These are phyloP conservation scores for Macrophya alboannulata DNA, from an alignment of 2,888 invertebrate genomes.

Conservation along the genomic window DNA sequence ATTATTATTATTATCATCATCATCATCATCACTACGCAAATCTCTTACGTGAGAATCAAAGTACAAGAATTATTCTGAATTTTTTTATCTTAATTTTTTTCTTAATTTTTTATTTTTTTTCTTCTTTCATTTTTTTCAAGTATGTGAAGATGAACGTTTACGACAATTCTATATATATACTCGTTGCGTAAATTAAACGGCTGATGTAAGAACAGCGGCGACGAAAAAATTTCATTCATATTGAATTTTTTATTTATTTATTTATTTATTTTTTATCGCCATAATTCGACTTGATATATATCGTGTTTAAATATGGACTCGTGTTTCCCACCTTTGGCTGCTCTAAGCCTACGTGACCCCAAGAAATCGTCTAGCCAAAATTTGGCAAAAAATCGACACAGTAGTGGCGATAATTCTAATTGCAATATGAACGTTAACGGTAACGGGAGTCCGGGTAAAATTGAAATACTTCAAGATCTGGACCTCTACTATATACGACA, in stretches of 20 bases:
- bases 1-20: too few relatives aligned
- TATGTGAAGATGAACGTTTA: too few relatives aligned
- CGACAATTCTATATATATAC: too few relatives aligned
- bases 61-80: too few relatives aligned
- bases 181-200: too few relatives aligned
- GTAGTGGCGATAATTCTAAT: slow-evolving; percentile 69
- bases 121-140: too few relatives aligned
- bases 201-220: too few relatives aligned
- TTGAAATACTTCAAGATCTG: slow-evolving; percentile 81
- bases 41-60: too few relatives aligned
- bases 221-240: too few relatives aligned
- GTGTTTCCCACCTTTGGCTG: slow-evolving; percentile 81
- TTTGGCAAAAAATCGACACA: slow-evolving; percentile 72
- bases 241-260: neutral
- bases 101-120: too few relatives aligned
- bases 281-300: neutral
- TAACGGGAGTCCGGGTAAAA: slow-evolving; percentile 75
- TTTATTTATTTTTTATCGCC: neutral
- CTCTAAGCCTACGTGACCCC: slow-evolving; percentile 78
- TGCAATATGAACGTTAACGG: slow-evolving; percentile 57
- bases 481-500: slow-evolving; percentile 82
- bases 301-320: slow-evolving; percentile 79
- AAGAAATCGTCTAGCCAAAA: slow-evolving; percentile 68
- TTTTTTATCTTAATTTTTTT: too few relatives aligned
- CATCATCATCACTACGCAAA: too few relatives aligned